Evolutionary conservation across 2,888 invertebrate species (phyloP).

Genomic region (Noctua janthina): DNA sequence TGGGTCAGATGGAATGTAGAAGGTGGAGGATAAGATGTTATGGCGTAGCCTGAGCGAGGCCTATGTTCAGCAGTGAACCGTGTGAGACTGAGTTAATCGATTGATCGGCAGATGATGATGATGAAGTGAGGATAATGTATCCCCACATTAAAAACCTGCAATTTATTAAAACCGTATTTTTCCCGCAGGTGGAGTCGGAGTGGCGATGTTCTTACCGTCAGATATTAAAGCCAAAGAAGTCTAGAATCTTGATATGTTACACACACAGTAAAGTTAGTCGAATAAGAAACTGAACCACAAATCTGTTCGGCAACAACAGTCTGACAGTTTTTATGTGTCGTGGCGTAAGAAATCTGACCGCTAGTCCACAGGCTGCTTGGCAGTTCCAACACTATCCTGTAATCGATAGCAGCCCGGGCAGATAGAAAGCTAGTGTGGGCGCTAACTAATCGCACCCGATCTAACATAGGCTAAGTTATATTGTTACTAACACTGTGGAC

Average conservation of each 20-base stretch:
- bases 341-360: no score
- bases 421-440: no score
- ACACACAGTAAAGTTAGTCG: background rate
- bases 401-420: no score
- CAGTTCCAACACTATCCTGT: no score
- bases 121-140: background rate
- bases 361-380: no score
- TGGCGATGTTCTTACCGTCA: slow-evolving; percentile 41
- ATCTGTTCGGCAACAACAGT: background rate
- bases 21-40: background rate
- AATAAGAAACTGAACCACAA: background rate
- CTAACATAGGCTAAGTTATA: no score
- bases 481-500: no score
- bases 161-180: background rate
- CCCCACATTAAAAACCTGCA: background rate
- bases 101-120: background rate
- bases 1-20: background rate
- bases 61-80: background rate
- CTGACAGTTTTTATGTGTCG: no score
- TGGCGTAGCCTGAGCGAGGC: background rate
- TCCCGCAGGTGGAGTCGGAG: slow-evolving; percentile 39
- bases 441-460: no score
- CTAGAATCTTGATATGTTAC: background rate
- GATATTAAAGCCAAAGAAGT: slow-evolving; percentile 43
- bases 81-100: background rate